Base-by-base conservation (phyloP, 2,888 invertebrate genomes). In the Cinara cedri region DNA sequence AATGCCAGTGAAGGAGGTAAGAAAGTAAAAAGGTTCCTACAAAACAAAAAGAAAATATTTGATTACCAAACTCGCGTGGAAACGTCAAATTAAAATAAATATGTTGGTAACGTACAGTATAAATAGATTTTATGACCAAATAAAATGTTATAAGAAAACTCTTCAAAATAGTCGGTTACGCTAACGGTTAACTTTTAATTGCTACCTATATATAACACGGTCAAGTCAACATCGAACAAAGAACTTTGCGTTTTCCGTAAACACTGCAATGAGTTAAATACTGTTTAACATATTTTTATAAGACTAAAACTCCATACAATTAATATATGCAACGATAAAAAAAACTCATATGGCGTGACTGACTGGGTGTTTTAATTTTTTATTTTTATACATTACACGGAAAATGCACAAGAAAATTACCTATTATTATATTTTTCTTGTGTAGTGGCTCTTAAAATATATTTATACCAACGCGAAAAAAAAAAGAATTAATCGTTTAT, bases 111-210 rank as follows among this genome's bases (percentile, higher is more conserved):
- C 46, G 44, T 24, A 49, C n/a, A n/a, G n/a, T n/a, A n/a, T n/a
- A 66, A 46, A 66, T 16, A 16, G 24, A 66, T 66, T 66, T 66
- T 46, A 66, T 24, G 46, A 24, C 46, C 46, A 24, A 24, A 66
- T 24, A 66, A 21, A 16, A 46, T 24, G 16, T 46, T 49, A 3
- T 16, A 21, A 21, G 44, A 26, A 60, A 6, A 21, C 21, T 66
- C 21, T 66, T 46, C 9, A n/a, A 46, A 66, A 66, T 44, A 42
- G 65, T 65, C 44, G 44, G 21, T 65, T 44, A 44, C n/a, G 44
- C 19, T 14, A 44, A 65, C 21, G 14, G 44, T 44, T 14, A 60
- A 60, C 26, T 60, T 26, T 26, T 60, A 60, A 60, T 26, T 60
- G 60, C 16, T 60, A 60, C n/a, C n/a, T n/a, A n/a, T n/a, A n/a